Evolutionary conservation across 2,888 invertebrate species (phyloP), one percentile per base, ranked within the genome.

Genomic region (Salpingus planirostris): DNA sequence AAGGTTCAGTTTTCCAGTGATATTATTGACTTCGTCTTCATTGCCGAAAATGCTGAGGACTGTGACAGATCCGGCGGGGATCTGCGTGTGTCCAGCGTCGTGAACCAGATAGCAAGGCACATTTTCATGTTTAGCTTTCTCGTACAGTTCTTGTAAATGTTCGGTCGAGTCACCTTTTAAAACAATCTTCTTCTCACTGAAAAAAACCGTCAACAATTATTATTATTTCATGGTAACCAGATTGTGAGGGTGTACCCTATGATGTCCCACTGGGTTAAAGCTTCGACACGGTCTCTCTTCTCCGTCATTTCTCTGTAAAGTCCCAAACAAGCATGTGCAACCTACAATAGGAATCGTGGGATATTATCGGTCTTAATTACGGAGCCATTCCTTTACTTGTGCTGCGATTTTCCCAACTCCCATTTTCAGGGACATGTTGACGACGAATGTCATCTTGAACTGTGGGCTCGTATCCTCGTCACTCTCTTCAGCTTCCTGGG

Each of bases 401-500:
- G 73, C 69, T 11, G 72, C 71, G 21, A 73, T 57, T 57, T 78
- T 78, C 2, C 78, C 78, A 14, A 68, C 57, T 1, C 76, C 73
- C 78, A 78, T 78, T 42, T 69, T 66, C 28, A 78, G 57, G 13
- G 68, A 67, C 24, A 61, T 58, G 55, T 78, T 78, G 3, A 77
- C 73, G 14, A 77, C 70, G 57, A 78, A 72, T 12, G 74, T 73
- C 78, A 78, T 78, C 62, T 78, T 78, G 55, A 67, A 72, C n/a
- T n/a, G n/a, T n/a, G n/a, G n/a, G 29, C 58, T 57, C 14, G 31
- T 39, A 18, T 57, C 59, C 31, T 53, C 55, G 13, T 41, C 39
- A 11, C 36, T 47, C 21, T 48, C 52, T 23, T 50, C 49, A 5
- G 43, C 47, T 15, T 33, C 29, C 21, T 8, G 12, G 13, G 8